Base-by-base conservation (phyloP, 2,113 vertebrate species). In the Heterotis niloticus region DNA sequence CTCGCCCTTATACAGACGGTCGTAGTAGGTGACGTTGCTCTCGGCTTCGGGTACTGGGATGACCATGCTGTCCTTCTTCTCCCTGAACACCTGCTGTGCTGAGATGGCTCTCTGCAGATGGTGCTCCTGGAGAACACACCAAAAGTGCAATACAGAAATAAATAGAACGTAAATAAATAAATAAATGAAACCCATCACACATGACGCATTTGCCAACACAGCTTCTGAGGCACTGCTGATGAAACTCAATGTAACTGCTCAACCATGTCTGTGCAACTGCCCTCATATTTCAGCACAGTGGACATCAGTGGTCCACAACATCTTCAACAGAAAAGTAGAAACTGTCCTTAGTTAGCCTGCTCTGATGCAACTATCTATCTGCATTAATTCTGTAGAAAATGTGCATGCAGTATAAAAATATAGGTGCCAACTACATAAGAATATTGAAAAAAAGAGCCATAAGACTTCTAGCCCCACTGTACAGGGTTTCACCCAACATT, bases 41-140 rank as follows among this genome's bases (percentile, higher is more conserved):
- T 96, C 94, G 0, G 94, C 94, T 75, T 97, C 95, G 0, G 96
- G 96, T 77, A 98, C 96, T 3, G 96, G 96, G 90, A 98, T 98
- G 81, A 97, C 96, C 96, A 98, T 96, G 88, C 93, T 94, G 81
- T 97, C 96, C 87, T 96, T 96, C 92, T 96, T 97, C 86, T 97
- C 96, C 90, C 96, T 90, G 88, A 96, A 97, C 5, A 96, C 96
- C 88, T 96, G 95, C 88, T 97, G 96, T 81, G 95, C 95, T 75
- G 95, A 98, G 88, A 97, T 97, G 64, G 94, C 96, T 92, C 96
- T 91, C 83, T 98, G 96, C 86, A 98, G 93, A 89, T 98, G 96
- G 82, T 98, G 96, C 91, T 98, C 96, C 96, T 98, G 89, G 52
- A n/a, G 29, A 24, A 64, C 3, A 34, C 20, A 28, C 10, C n/a